Evolutionary conservation across 2,113 vertebrate genomes (phyloP).

Genomic region (Macquaria australasica): DNA sequence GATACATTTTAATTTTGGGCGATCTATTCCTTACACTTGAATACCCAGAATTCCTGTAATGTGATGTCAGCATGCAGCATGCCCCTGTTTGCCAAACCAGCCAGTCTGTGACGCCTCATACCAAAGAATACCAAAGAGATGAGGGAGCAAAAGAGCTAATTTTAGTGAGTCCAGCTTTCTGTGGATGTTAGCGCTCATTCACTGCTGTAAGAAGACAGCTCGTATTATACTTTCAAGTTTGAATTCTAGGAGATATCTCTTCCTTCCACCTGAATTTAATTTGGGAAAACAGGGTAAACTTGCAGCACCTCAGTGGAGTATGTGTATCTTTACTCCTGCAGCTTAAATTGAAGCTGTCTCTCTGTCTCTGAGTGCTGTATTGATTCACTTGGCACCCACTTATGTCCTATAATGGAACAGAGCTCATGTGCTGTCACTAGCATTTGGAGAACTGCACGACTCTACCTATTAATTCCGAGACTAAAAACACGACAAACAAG

Average conservation of each 20-base stretch:
- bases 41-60: conserved; percentile 47
- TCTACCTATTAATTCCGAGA: conserved; percentile 15
- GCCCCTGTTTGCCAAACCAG: conserved; percentile 46
- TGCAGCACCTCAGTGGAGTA: neutral
- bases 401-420: conserved; percentile 55
- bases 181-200: neutral
- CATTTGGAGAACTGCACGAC: conserved; percentile 29
- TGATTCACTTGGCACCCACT: conserved; percentile 67
- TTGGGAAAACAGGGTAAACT: conserved; percentile 13
- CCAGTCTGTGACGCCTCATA: neutral
- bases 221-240: neutral
- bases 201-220: neutral
- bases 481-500: conserved; percentile 20
- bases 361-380: conserved; percentile 46
- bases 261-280: conserved; percentile 7
- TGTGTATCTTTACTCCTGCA: conserved; percentile 25
- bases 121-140: conserved; percentile 34
- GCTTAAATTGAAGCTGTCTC: conserved; percentile 33
- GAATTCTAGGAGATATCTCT: neutral
- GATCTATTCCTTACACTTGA: conserved; percentile 39
- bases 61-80: conserved; percentile 59
- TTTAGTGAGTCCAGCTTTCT: conserved; percentile 13
- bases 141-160: conserved; percentile 20
- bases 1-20: conserved; percentile 31
- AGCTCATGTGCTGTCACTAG: conserved; percentile 39